A percentile compares a stretch with the other conserved stretches of the same genome.
phyloP scores from a whole-genome alignment of 2,888 invertebrate genomes.

The Ganaspis brasiliensis region DNA sequence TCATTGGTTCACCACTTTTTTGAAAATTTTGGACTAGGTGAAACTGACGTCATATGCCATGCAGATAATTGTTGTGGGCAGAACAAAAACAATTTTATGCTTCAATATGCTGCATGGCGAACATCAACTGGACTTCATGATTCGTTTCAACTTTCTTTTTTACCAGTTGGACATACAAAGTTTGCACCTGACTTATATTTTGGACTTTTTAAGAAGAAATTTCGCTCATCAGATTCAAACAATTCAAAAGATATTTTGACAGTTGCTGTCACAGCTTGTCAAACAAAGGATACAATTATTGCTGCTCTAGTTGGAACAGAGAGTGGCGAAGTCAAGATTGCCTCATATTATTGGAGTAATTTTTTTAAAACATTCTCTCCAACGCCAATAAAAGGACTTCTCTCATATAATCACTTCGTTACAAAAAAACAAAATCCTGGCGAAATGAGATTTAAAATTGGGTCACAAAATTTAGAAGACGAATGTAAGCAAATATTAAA shows the following conservation, averaged over 20 bases:
- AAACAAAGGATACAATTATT: background rate
- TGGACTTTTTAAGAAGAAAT: background rate
- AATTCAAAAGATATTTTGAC: background rate
- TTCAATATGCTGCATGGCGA: slow-evolving; percentile 9
- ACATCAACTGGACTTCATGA: background rate
- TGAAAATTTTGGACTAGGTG: background rate
- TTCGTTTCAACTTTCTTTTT: slow-evolving; percentile 1
- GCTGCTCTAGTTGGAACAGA: background rate
- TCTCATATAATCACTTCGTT: background rate
- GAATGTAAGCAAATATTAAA: background rate
- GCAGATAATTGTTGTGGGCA: background rate
- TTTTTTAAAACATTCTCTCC: background rate
- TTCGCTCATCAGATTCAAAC: background rate
- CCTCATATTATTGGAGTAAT: background rate
- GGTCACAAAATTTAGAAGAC: background rate
- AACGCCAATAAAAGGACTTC: background rate
- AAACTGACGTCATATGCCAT: background rate
- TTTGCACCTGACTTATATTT: background rate
- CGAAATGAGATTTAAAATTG: background rate
- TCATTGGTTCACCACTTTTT: background rate
- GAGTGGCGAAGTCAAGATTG: background rate
- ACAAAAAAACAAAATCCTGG: background rate
- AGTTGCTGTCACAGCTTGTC: slow-evolving; percentile 4
- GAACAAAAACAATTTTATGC: background rate
- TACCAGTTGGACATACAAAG: slow-evolving; percentile 6